Evolutionary conservation across 1,140 invertebrate genomes (phyloP).

Genomic region (Phocides pigmalion): DNA sequence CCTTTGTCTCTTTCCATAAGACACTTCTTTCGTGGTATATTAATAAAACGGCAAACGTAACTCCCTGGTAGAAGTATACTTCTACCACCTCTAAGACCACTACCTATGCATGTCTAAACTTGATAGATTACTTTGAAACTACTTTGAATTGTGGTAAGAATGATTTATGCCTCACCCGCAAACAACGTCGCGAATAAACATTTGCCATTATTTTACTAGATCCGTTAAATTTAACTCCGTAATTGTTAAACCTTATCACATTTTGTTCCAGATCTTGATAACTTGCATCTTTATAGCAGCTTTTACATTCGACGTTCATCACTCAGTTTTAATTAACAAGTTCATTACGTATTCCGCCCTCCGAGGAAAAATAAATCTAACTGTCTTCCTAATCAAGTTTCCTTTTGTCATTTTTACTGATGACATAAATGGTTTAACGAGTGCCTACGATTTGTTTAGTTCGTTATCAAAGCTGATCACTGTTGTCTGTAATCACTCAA

Average conservation of each 20-base stretch:
- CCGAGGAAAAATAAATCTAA: conserved; percentile 43
- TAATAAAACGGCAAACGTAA: too few relatives aligned
- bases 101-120: too few relatives aligned
- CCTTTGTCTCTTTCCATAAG: too few relatives aligned
- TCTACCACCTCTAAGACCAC: too few relatives aligned
- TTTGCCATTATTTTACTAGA: conserved; percentile 34
- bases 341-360: conserved; percentile 52
- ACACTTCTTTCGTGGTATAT: too few relatives aligned
- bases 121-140: too few relatives aligned
- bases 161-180: not conserved
- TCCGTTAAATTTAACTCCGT: conserved; percentile 43
- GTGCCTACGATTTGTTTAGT: conserved; percentile 25
- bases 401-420: conserved; percentile 29
- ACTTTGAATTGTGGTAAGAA: too few relatives aligned
- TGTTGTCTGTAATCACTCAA: not conserved
- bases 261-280: conserved; percentile 45
- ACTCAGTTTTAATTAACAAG: conserved; percentile 57
- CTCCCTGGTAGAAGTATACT: too few relatives aligned
- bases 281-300: conserved; percentile 53
- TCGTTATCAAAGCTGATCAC: conserved; percentile 10
- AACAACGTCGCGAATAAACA: not conserved
- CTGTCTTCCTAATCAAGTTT: conserved; percentile 28
- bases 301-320: conserved; percentile 56
- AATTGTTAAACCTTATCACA: conserved; percentile 42
- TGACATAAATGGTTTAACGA: conserved; percentile 28